Evolutionary conservation across 2,888 invertebrate genomes (phyloP).

Genomic region (Drosophila paucipuncta): DNA sequence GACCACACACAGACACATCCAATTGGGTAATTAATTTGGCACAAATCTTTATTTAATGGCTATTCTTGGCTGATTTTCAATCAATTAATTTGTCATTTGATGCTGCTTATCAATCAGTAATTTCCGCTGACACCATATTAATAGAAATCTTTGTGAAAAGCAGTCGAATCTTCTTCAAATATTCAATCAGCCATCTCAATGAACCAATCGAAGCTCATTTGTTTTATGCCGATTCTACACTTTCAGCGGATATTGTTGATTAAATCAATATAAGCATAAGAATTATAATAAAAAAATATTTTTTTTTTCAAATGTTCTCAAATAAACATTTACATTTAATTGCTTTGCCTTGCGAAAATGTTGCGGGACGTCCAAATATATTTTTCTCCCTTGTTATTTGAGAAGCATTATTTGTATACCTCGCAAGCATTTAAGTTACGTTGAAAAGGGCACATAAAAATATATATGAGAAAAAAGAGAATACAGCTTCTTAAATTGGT

Average conservation of each 20-base stretch:
- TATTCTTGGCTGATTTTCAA: conserved; percentile 44
- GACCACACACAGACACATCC: conserved; percentile 23
- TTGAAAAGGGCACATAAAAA: background rate
- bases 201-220: conserved; percentile 54
- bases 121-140: conserved; percentile 44
- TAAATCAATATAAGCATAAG: conserved; percentile 13
- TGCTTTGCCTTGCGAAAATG: conserved; percentile 7
- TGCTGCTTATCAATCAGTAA: conserved; percentile 57
- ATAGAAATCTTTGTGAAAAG: conserved; percentile 7
- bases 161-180: background rate
- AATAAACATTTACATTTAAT: conserved; percentile 35
- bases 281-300: background rate
- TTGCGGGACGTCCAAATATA: background rate
- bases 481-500: background rate
- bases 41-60: conserved; percentile 32
- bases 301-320: conserved; percentile 25
- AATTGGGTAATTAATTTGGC: conserved; percentile 34
- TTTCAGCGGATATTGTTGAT: conserved; percentile 48
- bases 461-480: background rate
- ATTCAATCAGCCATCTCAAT: conserved; percentile 45
- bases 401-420: background rate
- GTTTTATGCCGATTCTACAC: conserved; percentile 45
- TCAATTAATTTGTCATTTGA: conserved; percentile 75
- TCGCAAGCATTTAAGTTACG: background rate
- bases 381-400: background rate